These are phyloP conservation scores for Anas platyrhynchos DNA, from an alignment of 2,113 vertebrate species.

Conservation along the genomic window DNA sequence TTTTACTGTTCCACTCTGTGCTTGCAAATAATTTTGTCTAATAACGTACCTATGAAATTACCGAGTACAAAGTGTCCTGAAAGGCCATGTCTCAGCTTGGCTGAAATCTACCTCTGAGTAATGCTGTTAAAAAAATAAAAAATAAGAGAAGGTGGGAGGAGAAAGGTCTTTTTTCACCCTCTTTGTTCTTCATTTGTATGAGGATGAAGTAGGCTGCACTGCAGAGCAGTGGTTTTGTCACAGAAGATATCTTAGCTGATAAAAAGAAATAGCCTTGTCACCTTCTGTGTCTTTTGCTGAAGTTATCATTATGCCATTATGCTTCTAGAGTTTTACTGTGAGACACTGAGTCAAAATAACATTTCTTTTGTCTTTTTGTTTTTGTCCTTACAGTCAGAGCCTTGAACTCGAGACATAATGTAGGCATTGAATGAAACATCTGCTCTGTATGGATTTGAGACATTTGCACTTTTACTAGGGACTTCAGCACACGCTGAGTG, in stretches of 20 bases:
- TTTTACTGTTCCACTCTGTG: neutral
- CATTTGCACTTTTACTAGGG: neutral
- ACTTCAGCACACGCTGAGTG: neutral
- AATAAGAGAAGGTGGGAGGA: neutral
- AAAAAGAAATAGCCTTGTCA: constrained; percentile 60
- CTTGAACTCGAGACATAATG: constrained; percentile 31
- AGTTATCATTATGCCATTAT: constrained; percentile 47
- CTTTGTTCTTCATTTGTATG: constrained; percentile 39
- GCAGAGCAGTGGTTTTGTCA: constrained; percentile 40
- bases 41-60: neutral
- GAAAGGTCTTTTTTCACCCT: neutral
- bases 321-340: neutral
- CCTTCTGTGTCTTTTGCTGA: constrained; percentile 50
- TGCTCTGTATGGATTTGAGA: neutral
- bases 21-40: constrained; percentile 12
- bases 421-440: constrained; percentile 36
- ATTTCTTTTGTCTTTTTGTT: constrained; percentile 44
- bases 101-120: neutral
- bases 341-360: constrained; percentile 11
- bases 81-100: neutral
- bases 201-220: constrained; percentile 37
- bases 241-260: constrained; percentile 29
- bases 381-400: constrained; percentile 28
- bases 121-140: neutral
- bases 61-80: neutral